Base-by-base conservation (phyloP, 2,888 invertebrate genomes). In the Drosophila siamana region DNA sequence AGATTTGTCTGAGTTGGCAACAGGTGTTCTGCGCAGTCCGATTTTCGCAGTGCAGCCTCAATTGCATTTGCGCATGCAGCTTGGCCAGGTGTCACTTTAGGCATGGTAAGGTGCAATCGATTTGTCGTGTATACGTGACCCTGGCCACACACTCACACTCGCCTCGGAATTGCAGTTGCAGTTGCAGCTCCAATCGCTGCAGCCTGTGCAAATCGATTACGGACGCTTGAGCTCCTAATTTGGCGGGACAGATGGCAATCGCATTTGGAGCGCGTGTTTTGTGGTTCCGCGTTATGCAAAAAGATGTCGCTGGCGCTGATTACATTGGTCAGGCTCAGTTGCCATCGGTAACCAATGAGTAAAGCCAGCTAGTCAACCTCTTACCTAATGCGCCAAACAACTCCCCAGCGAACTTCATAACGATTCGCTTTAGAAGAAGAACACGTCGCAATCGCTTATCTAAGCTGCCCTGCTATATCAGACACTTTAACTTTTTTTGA, bases 231-330 rank as follows among this genome's bases (percentile, higher is more conserved):
- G 66, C 26, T 62, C 43, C 78, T 78, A 80, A 78, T 78, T 70
- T 57, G 67, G 60, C 76, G 73, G 82, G 83, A 84, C 83, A 84
- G 67, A 66, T 80, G 88, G 72, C 88, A 83, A 73, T 69, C 66
- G 86, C 83, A 84, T 88, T 84, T 88, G 88, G 88, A 88, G 88
- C 88, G 77, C 80, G 64, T 82, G 78, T 81, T 81, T 78, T 30
- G 69, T 74, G 74, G 84, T 79, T 83, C 77, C 84, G 79, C 82
- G 57, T 78, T 69, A 78, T 74, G 81, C 67, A 75, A 69, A 36
- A 38, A 66, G 51, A 36, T 44, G 33, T 60, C 47, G 62, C 43
- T 40, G 15, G 3, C 47, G 43, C 64, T 79, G 67, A 76, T 84
- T 78, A 61, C 66, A 84, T 86, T 81, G 72, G 87, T 80, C 85